Evolutionary conservation across 2,797 vertebrate species (phyloP), one percentile per base, ranked within the genome.

Genomic region (Danio jaintianensis): DNA sequence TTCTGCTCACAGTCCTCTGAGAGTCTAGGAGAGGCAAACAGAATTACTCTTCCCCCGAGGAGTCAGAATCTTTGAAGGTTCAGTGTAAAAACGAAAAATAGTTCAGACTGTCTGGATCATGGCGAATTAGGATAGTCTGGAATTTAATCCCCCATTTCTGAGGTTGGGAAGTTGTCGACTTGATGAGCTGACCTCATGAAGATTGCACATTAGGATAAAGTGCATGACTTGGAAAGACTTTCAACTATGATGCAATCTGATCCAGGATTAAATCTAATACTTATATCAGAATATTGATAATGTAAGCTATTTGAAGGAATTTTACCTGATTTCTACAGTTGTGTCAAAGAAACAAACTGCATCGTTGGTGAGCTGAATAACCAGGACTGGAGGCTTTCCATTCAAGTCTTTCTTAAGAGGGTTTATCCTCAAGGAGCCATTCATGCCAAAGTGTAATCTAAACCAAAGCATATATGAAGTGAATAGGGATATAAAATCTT

Each of bases 381-480:
- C 92, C 86, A 99, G 85, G 80, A 81, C 71, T 0, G 95, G 90
- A 43, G 68, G 20, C 7, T 81, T 78, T 85, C 88, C 89, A 29
- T 84, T 91, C 85, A 84, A 88, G 29, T 87, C 90, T 85, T 90
- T 89, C 81, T 90, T 86, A 18, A 79, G 79, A 59, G 93, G 90
- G 89, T 97, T 98, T 89, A 99, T 94, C 68, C 79, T 50, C 90
- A 98, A 85, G n/a, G 93, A 97, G 72, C 97, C 97, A 2, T 96
- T 97, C 96, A 98, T 98, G 50, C 97, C 97, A 11, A 99, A 99
- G 91, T 99, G 97, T 89, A 99, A 89, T 91, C 98, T 98, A 53
- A 71, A 43, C 47, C 55, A 53, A 79, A 45, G 43, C 13, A 18
- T 13, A 77, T 29, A 43, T 43, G 1, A 12, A 42, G 7, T 61